phyloP scores from a whole-genome alignment of 2,888 invertebrate genomes.

The Tetramorium bicarinatum region DNA sequence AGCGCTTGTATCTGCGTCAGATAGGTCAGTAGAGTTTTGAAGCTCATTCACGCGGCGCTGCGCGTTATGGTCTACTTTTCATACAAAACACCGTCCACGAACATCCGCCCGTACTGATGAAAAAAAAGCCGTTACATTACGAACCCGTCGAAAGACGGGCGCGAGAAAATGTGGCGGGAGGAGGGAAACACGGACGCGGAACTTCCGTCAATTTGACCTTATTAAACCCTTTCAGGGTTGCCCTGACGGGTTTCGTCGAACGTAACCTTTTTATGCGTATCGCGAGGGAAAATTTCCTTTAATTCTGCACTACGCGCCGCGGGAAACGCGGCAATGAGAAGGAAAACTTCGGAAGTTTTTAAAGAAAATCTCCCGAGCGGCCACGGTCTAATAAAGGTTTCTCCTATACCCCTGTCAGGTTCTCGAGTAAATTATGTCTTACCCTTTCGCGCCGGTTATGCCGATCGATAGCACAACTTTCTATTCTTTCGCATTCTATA shows the following conservation, averaged over 20 bases:
- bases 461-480: slow-evolving; percentile 32
- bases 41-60: slow-evolving; percentile 53
- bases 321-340: slow-evolving; percentile 7
- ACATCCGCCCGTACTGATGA: slow-evolving; percentile 61
- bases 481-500: slow-evolving; percentile 26
- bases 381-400: slow-evolving; percentile 46
- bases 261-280: slow-evolving; percentile 51
- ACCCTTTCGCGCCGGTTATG: slow-evolving; percentile 6
- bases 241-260: slow-evolving; percentile 31
- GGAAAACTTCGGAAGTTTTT: slow-evolving; percentile 35
- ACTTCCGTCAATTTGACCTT: slow-evolving; percentile 60
- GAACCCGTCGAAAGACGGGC: slow-evolving; percentile 43
- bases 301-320: not conserved
- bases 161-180: slow-evolving; percentile 30
- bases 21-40: slow-evolving; percentile 52
- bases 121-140: slow-evolving; percentile 58
- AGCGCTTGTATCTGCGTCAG: slow-evolving; percentile 15
- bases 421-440: slow-evolving; percentile 39
- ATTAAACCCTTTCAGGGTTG: slow-evolving; percentile 60
- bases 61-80: slow-evolving; percentile 67
- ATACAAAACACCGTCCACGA: slow-evolving; percentile 62
- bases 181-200: slow-evolving; percentile 27
- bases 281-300: slow-evolving; percentile 50
- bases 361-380: slow-evolving; percentile 34
- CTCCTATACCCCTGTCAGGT: slow-evolving; percentile 6